phyloP scores from a whole-genome alignment of 2,797 vertebrate genomes.

The Erethizon dorsatum region DNA sequence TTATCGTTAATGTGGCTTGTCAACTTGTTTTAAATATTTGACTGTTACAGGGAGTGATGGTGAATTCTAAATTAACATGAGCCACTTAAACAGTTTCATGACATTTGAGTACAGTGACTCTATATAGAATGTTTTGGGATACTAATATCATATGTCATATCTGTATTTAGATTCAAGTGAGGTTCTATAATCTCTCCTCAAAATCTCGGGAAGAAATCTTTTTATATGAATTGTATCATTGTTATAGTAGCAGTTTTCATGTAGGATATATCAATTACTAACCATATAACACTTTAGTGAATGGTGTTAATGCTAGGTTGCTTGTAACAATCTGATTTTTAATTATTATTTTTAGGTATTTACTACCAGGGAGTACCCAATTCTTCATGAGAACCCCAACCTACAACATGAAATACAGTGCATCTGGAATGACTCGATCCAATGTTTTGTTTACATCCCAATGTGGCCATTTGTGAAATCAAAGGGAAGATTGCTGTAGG shows the following conservation, averaged over 20 bases:
- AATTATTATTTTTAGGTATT: slow-evolving; percentile 93
- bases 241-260: slow-evolving; percentile 64
- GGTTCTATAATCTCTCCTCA: neutral
- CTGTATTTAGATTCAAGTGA: neutral
- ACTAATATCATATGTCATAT: neutral
- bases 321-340: slow-evolving; percentile 82
- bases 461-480: slow-evolving; percentile 95
- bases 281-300: slow-evolving; percentile 45
- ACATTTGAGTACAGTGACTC: neutral
- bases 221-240: slow-evolving; percentile 54
- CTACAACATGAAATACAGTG: slow-evolving; percentile 93
- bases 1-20: slow-evolving; percentile 31
- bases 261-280: neutral
- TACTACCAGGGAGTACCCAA: slow-evolving; percentile 97
- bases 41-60: slow-evolving; percentile 18
- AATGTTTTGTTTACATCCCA: slow-evolving; percentile 94
- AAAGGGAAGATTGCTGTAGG: slow-evolving; percentile 80
- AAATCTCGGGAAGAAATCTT: neutral
- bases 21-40: slow-evolving; percentile 34
- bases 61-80: slow-evolving; percentile 55
- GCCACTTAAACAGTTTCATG: neutral
- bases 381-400: slow-evolving; percentile 96
- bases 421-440: slow-evolving; percentile 93
- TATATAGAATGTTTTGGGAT: neutral
- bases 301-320: slow-evolving; percentile 68